Base-by-base conservation (phyloP, 1,140 invertebrate genomes). In the Drosophila repleta region DNA sequence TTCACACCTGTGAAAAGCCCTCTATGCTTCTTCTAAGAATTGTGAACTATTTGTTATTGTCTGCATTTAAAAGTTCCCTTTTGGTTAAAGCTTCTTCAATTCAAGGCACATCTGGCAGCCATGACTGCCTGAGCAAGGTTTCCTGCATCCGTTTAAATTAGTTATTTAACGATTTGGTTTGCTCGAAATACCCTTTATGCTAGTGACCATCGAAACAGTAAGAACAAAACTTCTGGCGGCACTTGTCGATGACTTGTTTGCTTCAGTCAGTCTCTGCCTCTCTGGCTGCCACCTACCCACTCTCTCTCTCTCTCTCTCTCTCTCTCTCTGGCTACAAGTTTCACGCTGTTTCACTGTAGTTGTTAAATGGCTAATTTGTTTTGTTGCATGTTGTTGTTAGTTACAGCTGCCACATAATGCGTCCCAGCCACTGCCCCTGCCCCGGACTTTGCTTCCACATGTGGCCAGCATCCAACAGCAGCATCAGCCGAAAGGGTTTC, bases 301-400 rank as follows among this genome's bases (percentile, higher is more conserved):
- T 24, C 2, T 4, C 2, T 24, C 21, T 24, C 6, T n/a, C 11
- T 4, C 20, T 21, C 41, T 8, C 7, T 2, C 18, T 24, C 43
- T 15, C 21, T n/a, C n/a, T 2, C 37, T 11, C 15, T 15, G 0
- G 13, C 7, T 24, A 17, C 39, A 6, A 17, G 6, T 26, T 15
- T 26, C 39, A 35, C 48, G 35, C 18, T 41, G 20, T 55, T 1
- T 26, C 17, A 18, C 17, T 56, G 26, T 56, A 76, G 72, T 63
- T 82, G 81, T 71, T 89, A 89, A 90, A 85, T 90, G 87, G 73
- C 87, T 90, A 90, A 90, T 90, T 90, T 90, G 87, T 90, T 90
- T 73, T 87, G 77, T 32, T 74, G 80, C 73, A 77, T 83, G 85
- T 87, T 90, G 78, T 85, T 90, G 87, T 90, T 90, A 90, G 76